phyloP scores from a whole-genome alignment of 2,888 invertebrate species.

The Orchestes rusci region DNA sequence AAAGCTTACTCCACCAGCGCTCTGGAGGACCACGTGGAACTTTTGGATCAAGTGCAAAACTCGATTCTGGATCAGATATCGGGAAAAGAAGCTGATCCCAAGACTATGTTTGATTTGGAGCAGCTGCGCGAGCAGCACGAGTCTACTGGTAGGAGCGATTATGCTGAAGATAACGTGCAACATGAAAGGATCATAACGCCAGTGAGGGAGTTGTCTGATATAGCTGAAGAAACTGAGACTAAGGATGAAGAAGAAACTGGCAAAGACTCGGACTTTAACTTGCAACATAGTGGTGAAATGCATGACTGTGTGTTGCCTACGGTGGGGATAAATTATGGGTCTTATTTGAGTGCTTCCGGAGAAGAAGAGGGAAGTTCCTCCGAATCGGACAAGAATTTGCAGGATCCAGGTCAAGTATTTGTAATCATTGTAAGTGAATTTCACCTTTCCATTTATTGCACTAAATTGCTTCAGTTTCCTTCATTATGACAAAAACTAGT shows the following conservation, averaged over 20 bases:
- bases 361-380: constrained; percentile 29
- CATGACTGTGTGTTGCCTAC: constrained; percentile 42
- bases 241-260: constrained; percentile 8
- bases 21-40: constrained; percentile 25
- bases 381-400: no score
- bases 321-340: no score
- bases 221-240: constrained; percentile 22
- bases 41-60: constrained; percentile 29
- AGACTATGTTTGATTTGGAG: constrained; percentile 24
- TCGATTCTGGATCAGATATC: constrained; percentile 29
- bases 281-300: constrained; percentile 50
- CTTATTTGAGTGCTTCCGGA: no score
- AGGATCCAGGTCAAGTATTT: constrained; percentile 45
- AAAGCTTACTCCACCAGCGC: constrained; percentile 16
- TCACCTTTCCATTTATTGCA: constrained; percentile 27
- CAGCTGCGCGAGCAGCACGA: constrained; percentile 25
- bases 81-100: constrained; percentile 21
- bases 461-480: constrained; percentile 1
- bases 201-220: constrained; percentile 22
- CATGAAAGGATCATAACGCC: constrained; percentile 11
- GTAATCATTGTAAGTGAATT: constrained; percentile 45
- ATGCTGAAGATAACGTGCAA: constrained; percentile 14
- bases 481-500: background rate
- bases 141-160: constrained; percentile 20
- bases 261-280: constrained; percentile 17